Evolutionary conservation across 64 coral and sea anemone species (phyloP).

Genomic region (Acropora yongei): DNA sequence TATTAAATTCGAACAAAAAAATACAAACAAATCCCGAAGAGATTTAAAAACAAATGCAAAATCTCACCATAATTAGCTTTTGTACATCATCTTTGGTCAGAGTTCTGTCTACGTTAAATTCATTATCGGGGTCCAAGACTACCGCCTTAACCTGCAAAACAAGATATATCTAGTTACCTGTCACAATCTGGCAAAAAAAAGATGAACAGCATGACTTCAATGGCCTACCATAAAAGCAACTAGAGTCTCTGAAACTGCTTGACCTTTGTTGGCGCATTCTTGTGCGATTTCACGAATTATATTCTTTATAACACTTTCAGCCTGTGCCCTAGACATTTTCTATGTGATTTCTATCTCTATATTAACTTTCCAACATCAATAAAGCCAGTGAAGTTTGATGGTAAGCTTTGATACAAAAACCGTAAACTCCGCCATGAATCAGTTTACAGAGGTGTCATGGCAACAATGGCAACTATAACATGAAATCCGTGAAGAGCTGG

Average conservation of each 20-base stretch:
- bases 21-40: background rate
- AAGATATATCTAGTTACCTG: background rate
- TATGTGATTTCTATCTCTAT: background rate
- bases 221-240: conserved; percentile 96
- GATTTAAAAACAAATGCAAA: background rate
- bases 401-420: background rate
- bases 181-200: background rate
- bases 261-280: conserved; percentile 96
- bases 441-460: conserved; percentile 75
- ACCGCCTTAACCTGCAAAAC: conserved; percentile 92
- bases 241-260: conserved; percentile 95
- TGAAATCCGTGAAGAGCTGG: conserved; percentile 31
- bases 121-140: conserved; percentile 95
- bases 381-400: background rate
- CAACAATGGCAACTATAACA: background rate
- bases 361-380: background rate
- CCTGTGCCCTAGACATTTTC: conserved; percentile 96
- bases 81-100: conserved; percentile 99
- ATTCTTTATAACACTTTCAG: conserved; percentile 99
- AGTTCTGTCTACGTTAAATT: conserved; percentile 98
- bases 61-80: conserved; percentile 94
- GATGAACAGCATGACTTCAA: background rate
- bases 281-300: conserved; percentile 99
- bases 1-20: too few relatives aligned
- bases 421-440: conserved; percentile 3